Base-by-base conservation (phyloP, 2,797 vertebrate genomes). In the Pyrocephalus nanus region DNA sequence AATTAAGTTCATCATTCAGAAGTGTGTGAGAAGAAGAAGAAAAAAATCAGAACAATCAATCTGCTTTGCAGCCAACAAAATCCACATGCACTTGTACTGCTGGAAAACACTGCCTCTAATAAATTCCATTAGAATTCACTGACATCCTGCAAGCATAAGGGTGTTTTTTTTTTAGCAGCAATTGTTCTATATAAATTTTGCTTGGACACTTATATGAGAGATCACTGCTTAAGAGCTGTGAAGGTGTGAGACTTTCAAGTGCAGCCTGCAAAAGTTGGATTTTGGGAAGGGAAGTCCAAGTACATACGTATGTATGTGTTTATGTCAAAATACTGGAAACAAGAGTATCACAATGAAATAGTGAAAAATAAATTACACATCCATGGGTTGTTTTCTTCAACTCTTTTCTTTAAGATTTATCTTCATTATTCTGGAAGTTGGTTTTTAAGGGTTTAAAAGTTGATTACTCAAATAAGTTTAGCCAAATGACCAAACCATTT, bases 201-300 rank as follows among this genome's bases (percentile, higher is more conserved):
- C 65, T 81, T 78, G 70, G 19, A 75, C 18, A 34, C 4, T 27
- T 72, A 5, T 40, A 48, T 81, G 54, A 81, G 36, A 69, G 6
- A 58, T 6, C 0, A 0, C 11, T 69, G 47, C 50, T 74, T 71
- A 92, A 50, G 11, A 54, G 54, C 7, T 1, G 5, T 14, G 43
- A 36, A 78, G 40, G 11, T 43, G 16, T 48, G 38, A 40, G 50
- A 30, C 45, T 73, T 85, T 66, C 30, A 66, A 64, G 34, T 57
- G 70, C 29, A 83, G 48, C 19, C 32, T 57, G 42, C 11, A 72
- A 55, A 65, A 88, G 50, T 8, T 62, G n/a, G 22, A 83, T 90
- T 80, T 83, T 8, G 8, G 34, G 34, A 90, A 64, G 36, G 40
- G 38, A 79, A 91, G 29, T 54, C 53, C 36, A 66, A 67, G 67